Base-by-base conservation (phyloP, 2,113 vertebrate genomes). In the Callorhinus ursinus region DNA sequence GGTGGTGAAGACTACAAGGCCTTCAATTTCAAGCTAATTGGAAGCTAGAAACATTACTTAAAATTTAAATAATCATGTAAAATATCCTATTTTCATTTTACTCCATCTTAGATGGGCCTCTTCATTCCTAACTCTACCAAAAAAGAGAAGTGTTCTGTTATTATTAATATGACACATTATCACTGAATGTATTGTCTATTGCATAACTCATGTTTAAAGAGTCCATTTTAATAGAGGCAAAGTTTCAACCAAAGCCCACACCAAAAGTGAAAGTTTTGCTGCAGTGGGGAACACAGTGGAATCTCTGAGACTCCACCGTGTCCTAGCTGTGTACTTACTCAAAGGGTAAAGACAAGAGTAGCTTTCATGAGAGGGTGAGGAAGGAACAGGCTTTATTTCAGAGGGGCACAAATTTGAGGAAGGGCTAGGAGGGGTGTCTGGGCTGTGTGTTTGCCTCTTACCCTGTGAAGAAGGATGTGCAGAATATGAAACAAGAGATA, bases 51-150 rank as follows among this genome's bases (percentile, higher is more conserved):
- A 88, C 11, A 28, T 80, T 69, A n/a, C 31, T 67, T 36, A 95
- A 93, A 85, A 51, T 74, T 83, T 55, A 87, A 97, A 76, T 65
- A 46, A 31, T 31, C 46, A 67, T 31, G 24, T n/a, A 26, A 92
- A 94, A 72, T 49, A 55, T 1, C 72, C 55, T 36, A 55, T 46
- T 95, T 95, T 55, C 77, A 55, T n/a, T 93, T 92, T 59, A 39
- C 7, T 53, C 42, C 28, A 88, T 36, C 86, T 61, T 13, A 82
- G 61, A 82, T 74, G 7, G 31, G 7, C 13, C 33, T 65, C 15
- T 93, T 81, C 83, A 53, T 90, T 89, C 39, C 55, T 74, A 84
- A 92, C 24, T 57, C n/a, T 65, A 96, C 26, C 11, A 79, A 77
- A 63, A 53, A 19, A 46, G 28, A 80, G 10, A 95, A 92, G 31